phyloP scores from a whole-genome alignment of 2,797 vertebrate species.

The Adrianichthys oophorus region DNA sequence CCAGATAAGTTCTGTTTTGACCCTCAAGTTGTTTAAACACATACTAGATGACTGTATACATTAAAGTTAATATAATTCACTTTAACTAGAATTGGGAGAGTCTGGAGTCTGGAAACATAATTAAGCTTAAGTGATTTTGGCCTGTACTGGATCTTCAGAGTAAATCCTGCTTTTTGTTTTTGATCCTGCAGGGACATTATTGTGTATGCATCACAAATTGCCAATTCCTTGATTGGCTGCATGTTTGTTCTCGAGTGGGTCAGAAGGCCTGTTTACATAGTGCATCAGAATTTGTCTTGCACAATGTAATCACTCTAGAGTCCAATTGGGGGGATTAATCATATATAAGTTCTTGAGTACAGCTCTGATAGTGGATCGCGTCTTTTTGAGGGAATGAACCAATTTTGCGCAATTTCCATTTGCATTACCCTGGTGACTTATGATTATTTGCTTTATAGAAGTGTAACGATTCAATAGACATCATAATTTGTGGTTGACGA shows the following conservation, averaged over 20 bases:
- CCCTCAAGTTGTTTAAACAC: too few species aligned
- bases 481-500: too few species aligned
- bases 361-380: too few species aligned
- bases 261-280: slow-evolving; percentile 8
- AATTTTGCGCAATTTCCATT: too few species aligned
- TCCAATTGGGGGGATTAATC: not conserved
- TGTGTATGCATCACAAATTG: slow-evolving; percentile 21
- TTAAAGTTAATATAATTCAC: too few species aligned
- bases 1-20: too few species aligned
- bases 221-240: slow-evolving; percentile 17
- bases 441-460: too few species aligned
- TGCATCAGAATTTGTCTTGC: slow-evolving; percentile 12
- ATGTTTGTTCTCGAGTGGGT: slow-evolving; percentile 17
- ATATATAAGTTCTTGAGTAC: not conserved
- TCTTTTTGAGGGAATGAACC: too few species aligned
- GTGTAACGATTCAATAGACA: too few species aligned
- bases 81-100: too few species aligned
- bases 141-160: slow-evolving; percentile 10
- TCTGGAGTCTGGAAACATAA: not conserved
- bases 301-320: slow-evolving; percentile 1
- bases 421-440: too few species aligned
- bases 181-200: slow-evolving; percentile 20
- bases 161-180: slow-evolving; percentile 32
- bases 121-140: slow-evolving; percentile 28
- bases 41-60: too few species aligned